These are phyloP conservation scores for Protobothrops flavoviridis DNA, from an alignment of 2,113 vertebrate species.

Conservation along the genomic window DNA sequence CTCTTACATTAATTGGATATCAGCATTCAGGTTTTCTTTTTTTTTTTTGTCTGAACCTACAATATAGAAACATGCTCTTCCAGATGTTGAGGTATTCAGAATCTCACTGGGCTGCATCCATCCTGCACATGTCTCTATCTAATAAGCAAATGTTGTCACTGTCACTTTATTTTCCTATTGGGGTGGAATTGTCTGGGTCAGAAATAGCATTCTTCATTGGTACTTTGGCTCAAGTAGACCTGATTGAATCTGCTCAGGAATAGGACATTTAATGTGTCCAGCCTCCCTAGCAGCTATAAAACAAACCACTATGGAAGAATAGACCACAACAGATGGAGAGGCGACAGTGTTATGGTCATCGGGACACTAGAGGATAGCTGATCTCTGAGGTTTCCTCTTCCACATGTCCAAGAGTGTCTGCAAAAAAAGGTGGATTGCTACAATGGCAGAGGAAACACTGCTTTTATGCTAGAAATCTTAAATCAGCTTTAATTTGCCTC, in stretches of 20 bases:
- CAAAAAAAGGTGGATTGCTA: not conserved
- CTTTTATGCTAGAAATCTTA: not conserved
- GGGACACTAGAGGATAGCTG: not conserved
- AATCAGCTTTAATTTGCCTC: not conserved
- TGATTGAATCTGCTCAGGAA: not conserved
- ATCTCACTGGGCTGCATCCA: not conserved
- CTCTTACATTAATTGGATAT: not conserved
- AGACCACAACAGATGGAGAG: not conserved
- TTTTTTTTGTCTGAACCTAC: fast-evolving
- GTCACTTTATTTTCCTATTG: not conserved
- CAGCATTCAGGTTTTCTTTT: not conserved
- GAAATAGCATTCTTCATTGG: not conserved
- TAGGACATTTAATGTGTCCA: not conserved
- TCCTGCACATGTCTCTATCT: not conserved
- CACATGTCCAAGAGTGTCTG: not conserved
- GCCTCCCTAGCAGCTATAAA: not conserved
- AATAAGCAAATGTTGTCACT: not conserved
- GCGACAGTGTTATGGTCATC: not conserved
- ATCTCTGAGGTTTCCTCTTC: not conserved
- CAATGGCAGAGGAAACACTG: not conserved
- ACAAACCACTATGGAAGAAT: not conserved
- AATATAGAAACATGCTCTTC: not conserved
- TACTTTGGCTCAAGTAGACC: not conserved
- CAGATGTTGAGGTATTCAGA: not conserved
- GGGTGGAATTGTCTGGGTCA: not conserved